Conservation (phyloP, 2,888 invertebrate genomes). For the Zele albiditarsus region DNA sequence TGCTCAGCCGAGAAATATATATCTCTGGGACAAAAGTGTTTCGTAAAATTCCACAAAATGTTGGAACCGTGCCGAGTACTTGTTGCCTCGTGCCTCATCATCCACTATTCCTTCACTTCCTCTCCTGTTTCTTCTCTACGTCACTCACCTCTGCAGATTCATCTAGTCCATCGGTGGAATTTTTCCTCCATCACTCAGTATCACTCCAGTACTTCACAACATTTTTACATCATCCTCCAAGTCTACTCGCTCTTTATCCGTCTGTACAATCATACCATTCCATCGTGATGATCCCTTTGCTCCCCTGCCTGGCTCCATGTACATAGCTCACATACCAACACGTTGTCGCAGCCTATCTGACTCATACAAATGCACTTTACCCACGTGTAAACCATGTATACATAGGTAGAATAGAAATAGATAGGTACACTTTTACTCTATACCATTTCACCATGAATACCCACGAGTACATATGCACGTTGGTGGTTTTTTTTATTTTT, state of each 20-base stretch:
- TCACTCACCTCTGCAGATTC: constrained; percentile 9
- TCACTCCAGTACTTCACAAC: constrained; percentile 22
- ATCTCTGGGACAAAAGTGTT: not conserved
- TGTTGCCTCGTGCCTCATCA: constrained; percentile 51
- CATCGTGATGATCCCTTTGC: constrained; percentile 61
- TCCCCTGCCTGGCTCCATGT: constrained; percentile 52
- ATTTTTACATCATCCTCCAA: constrained; percentile 46
- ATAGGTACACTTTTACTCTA: too few species aligned
- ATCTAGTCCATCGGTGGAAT: constrained; percentile 5
- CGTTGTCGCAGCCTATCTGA: not conserved
- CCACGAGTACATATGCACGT: not conserved
- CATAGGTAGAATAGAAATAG: not conserved
- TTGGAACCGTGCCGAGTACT: constrained; percentile 56
- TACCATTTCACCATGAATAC: too few species aligned
- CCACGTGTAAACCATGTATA: not conserved
- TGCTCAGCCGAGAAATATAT: constrained; percentile 29
- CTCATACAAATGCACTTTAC: constrained; percentile 28
- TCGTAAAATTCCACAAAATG: constrained; percentile 48
- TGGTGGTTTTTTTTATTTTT: not conserved
- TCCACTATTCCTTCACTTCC: constrained; percentile 22
- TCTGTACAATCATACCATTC: constrained; percentile 64
- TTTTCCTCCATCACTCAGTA: constrained; percentile 39
- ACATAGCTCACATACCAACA: constrained; percentile 54
- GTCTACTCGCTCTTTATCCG: constrained; percentile 53
- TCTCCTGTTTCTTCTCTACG: constrained; percentile 20